Evolutionary conservation across 2,888 invertebrate species (phyloP).

Genomic region (Microctonus brassicae): DNA sequence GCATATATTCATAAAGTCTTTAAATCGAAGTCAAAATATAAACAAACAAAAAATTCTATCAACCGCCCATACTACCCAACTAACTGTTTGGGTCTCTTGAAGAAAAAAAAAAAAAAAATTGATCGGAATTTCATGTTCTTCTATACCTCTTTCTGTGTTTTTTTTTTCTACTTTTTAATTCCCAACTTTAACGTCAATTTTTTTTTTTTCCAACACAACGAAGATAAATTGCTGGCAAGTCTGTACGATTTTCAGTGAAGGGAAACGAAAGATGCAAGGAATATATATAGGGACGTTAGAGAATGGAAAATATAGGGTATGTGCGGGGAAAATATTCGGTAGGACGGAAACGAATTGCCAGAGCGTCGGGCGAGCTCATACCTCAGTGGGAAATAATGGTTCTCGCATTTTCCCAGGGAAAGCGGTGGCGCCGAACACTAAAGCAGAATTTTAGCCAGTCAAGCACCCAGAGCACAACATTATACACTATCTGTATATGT

Average conservation of each 20-base stretch:
- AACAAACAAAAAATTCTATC: background rate
- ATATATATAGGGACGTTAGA: background rate
- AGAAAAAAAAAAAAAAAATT: background rate
- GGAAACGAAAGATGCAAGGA: background rate
- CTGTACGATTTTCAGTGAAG: slow-evolving; percentile 13
- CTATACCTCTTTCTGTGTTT: no score
- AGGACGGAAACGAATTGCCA: slow-evolving; percentile 28
- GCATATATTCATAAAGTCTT: background rate
- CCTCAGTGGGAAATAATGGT: slow-evolving; percentile 24
- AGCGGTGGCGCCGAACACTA: slow-evolving; percentile 2
- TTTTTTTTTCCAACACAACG: background rate
- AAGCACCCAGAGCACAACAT: background rate
- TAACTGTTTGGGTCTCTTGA: background rate
- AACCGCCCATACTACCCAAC: background rate
- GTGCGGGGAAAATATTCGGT: slow-evolving; percentile 21
- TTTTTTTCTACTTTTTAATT: background rate
- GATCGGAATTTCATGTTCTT: background rate
- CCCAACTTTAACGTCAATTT: background rate
- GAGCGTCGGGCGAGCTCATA: slow-evolving; percentile 11
- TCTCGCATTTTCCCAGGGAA: slow-evolving; percentile 22
- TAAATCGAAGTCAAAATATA: background rate
- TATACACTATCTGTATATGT: background rate
- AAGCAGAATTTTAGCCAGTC: slow-evolving; percentile 5
- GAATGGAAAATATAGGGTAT: background rate
- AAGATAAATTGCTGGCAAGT: background rate